These are phyloP conservation scores for Labeo calbasu DNA, from an alignment of 2,797 vertebrate genomes.

Conservation along the genomic window DNA sequence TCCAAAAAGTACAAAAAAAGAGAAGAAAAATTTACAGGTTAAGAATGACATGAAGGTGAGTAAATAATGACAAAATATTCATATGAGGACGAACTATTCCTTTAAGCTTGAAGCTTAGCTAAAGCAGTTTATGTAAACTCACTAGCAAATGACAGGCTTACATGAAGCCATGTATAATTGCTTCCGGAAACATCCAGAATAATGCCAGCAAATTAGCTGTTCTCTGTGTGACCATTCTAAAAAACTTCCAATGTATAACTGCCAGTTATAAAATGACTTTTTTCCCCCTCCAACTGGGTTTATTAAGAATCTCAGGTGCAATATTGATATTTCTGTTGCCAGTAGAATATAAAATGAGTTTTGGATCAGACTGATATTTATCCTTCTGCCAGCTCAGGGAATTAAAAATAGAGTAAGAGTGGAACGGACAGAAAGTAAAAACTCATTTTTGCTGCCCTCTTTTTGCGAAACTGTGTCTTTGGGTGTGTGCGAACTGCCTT, in stretches of 20 bases:
- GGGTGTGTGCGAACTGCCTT: slow-evolving; percentile 34
- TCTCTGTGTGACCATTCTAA: not conserved
- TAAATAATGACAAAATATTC: no score
- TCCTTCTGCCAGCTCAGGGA: slow-evolving; percentile 46
- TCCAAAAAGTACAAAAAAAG: not conserved
- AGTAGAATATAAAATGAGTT: slow-evolving; percentile 55
- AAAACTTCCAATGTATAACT: not conserved
- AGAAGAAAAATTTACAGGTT: not conserved
- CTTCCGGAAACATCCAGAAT: not conserved
- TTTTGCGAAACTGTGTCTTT: slow-evolving; percentile 34
- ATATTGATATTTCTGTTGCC: slow-evolving; percentile 65
- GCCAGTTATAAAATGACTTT: not conserved
- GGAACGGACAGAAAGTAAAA: slow-evolving; percentile 3
- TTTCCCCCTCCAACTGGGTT: slow-evolving; percentile 44
- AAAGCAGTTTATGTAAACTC: not conserved
- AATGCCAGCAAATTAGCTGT: not conserved
- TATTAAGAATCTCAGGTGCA: slow-evolving; percentile 55
- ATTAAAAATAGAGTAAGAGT: slow-evolving; percentile 25
- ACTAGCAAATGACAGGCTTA: not conserved
- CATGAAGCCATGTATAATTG: not conserved
- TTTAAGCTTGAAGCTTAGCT: no score
- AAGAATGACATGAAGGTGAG: not conserved
- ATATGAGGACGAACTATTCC: no score
- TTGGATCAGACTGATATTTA: slow-evolving; percentile 58
- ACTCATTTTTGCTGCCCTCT: slow-evolving; percentile 24